Base-by-base conservation (phyloP, 1,140 invertebrate genomes). In the Euglossa dilemma region DNA sequence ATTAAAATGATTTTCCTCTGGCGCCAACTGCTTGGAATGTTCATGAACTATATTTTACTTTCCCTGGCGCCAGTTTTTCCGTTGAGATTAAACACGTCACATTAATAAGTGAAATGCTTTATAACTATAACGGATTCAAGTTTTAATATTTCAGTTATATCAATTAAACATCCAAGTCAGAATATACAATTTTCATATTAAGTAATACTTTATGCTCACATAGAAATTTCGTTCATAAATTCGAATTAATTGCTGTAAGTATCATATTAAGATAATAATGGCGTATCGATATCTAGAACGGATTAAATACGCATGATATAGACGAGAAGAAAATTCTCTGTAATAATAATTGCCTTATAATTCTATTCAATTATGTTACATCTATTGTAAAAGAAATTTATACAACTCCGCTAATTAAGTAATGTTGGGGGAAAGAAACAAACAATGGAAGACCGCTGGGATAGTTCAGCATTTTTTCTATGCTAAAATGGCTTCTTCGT, bases 401-500 rank as follows among this genome's bases (percentile, higher is more conserved):
- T 6, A 36, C 20, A n/a, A 36, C 6, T 50, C 28, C 20, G 43
- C 25, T 7, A n/a, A 25, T 54, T 71, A 45, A 54, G 18, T 64
- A 25, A 43, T 25, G 50, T 47, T 28, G 11, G 43, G 14, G 56
- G 43, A 16, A 20, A 18, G 12, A 47, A 12, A 61, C n/a, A 83
- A 83, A 83, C 81, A 83, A 28, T 54, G 56, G 81, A 83, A 77
- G 66, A 23, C 20, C 50, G 56, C 1, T 5, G 57, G 45, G 54
- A 83, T 36, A 67, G 81, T 54, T 52, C 45, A 54, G 45, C 67
- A 45, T 77, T 54, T 63, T 66, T 25, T 45, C 25, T 18, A 16
- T 50, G 43, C 9, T 80, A 90, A 91, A 91, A 91, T 91, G 90
- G 90, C 91, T 67, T 84, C 89, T 67, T 52, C 79, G 20, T 87